A percentile compares a stretch with the other conserved stretches of the same genome.
phyloP scores from a whole-genome alignment of 2,113 vertebrate genomes.

The Caranx melampygus region DNA sequence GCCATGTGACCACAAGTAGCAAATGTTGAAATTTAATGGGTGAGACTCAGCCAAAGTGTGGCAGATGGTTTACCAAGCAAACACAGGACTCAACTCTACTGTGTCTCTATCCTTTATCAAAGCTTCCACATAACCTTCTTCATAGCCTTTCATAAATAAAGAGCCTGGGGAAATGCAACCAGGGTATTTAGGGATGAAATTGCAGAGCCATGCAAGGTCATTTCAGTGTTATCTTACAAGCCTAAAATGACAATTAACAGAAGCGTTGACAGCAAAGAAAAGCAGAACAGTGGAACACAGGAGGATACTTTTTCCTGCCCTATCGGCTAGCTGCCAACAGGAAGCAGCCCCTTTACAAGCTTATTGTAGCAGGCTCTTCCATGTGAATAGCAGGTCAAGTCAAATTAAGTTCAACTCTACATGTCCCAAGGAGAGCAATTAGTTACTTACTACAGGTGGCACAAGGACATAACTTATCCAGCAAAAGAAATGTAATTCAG shows the following conservation, averaged over 20 bases:
- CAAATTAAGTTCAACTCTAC: conserved; percentile 76
- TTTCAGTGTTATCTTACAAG: conserved; percentile 41
- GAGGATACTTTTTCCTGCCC: conserved; percentile 45
- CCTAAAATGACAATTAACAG: conserved; percentile 64
- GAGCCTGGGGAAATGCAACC: conserved; percentile 42
- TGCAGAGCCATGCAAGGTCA: conserved; percentile 39
- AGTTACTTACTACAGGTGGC: conserved; percentile 68
- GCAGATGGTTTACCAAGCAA: conserved; percentile 53
- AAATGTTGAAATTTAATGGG: conserved; percentile 23
- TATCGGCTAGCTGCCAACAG: conserved; percentile 51
- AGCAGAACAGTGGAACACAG: conserved; percentile 21
- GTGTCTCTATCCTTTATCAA: conserved; percentile 47
- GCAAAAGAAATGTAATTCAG: conserved; percentile 27
- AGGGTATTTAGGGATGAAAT: conserved; percentile 36
- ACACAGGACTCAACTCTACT: conserved; percentile 47
- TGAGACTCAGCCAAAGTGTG: conserved; percentile 19
- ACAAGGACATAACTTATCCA: conserved; percentile 66
- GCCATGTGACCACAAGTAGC: neutral
- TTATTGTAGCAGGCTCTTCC: conserved; percentile 55
- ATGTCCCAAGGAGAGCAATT: conserved; percentile 82
- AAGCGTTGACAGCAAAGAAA: conserved; percentile 61
- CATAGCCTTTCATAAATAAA: conserved; percentile 31
- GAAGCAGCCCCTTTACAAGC: conserved; percentile 54
- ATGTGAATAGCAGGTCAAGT: conserved; percentile 73
- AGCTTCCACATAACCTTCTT: conserved; percentile 49